These are phyloP conservation scores for Coranthus polyacanthus DNA, from an alignment of 2,797 vertebrate genomes.

Conservation along the genomic window DNA sequence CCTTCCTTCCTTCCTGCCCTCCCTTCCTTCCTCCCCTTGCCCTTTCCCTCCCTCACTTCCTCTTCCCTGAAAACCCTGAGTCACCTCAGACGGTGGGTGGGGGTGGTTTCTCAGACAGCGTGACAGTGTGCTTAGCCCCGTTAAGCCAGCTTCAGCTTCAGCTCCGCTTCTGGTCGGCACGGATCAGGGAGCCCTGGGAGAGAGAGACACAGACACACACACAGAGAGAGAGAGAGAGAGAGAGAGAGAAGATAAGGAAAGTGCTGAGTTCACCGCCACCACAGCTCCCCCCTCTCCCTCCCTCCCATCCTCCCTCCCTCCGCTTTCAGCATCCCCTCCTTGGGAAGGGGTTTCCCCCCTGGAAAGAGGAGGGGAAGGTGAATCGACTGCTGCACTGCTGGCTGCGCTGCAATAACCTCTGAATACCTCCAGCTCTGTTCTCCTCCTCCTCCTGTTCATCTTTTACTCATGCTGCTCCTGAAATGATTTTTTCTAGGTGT, in stretches of 20 bases:
- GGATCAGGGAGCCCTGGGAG: constrained; percentile 68
- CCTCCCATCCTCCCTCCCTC: constrained; percentile 10
- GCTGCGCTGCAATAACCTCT: constrained; percentile 51
- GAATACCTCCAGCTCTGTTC: constrained; percentile 33
- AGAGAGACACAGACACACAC: constrained; percentile 20
- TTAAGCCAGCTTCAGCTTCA: constrained; percentile 71
- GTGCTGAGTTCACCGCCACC: constrained; percentile 60
- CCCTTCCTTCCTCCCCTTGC: neutral
- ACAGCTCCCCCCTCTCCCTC: constrained; percentile 17
- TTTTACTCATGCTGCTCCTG: neutral
- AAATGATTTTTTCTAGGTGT: neutral
- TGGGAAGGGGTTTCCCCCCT: constrained; percentile 51
- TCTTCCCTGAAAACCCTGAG: constrained; percentile 66
- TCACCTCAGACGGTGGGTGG: constrained; percentile 75
- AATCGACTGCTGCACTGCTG: constrained; percentile 54
- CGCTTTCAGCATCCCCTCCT: constrained; percentile 46
- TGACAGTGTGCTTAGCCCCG: constrained; percentile 68
- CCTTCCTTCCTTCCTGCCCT: neutral
- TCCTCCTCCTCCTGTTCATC: neutral
- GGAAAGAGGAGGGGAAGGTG: constrained; percentile 55
- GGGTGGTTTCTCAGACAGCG: constrained; percentile 68
- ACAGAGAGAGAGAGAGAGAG: constrained; percentile 30
- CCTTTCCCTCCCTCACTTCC: constrained; percentile 3
- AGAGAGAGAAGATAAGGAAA: constrained; percentile 57
- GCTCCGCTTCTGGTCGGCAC: constrained; percentile 61